Evolutionary conservation across 1,140 invertebrate species (phyloP), one percentile per base, ranked within the genome.

Genomic region (Drosophila littoralis): DNA sequence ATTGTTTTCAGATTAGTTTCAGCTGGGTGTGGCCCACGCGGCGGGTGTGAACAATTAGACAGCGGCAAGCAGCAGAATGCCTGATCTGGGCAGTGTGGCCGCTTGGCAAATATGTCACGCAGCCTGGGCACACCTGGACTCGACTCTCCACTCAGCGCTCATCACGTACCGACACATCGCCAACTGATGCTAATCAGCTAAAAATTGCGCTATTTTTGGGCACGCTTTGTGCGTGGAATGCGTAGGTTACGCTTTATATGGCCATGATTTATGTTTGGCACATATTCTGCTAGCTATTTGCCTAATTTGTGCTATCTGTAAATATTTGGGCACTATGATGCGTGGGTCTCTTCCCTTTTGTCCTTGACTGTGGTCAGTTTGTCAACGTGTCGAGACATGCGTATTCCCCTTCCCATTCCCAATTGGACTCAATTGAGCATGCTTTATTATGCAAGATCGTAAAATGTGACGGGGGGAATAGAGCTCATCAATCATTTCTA

Each of bases 1-100:
- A 86, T 86, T 86, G 84, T 79, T 80, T 75, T 80, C 72, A 83
- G 84, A 86, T 86, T 88, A 88, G 79, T 88, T 88, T 79, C 81
- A 77, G 55, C 46, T 58, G 82, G 82, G 83, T 79, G 82, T 82
- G 82, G 79, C 83, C 28, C 22, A 28, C 4, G 38, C 15, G 28
- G 59, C 76, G 82, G 79, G 82, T 86, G 82, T 88, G 79, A 86
- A 88, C 79, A 83, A 86, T 86, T 86, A 86, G 82, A 76, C 46
- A 55, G 80, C 48, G 45, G 36, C 50, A 61, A 52, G 48, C 40
- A 12, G 42, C 35, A 46, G 63, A 73, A 68, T 67, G 61, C 73
- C 59, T 74, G 22, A 7, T 67, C 17, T 15, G 42, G 13, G 15
- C 54, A 72, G 52, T 67, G 78, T 58, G 74, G 66, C 45, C 71